Base-by-base conservation (phyloP, 92 coral and sea anemone genomes). In the Hydrozoanthus gracilis region DNA sequence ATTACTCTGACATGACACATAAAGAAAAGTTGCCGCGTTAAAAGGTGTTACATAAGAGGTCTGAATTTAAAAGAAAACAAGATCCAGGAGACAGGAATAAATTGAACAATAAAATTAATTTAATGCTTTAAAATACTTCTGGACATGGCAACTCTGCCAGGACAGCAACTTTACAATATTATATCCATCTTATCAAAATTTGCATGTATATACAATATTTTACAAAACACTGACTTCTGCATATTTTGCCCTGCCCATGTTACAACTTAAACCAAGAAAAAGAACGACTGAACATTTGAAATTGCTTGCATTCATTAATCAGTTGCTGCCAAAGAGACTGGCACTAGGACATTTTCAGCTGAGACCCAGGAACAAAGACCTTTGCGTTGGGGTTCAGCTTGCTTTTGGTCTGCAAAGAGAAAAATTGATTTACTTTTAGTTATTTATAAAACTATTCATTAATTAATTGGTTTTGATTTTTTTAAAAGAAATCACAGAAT, bases 311-410 rank as follows among this genome's bases (percentile, higher is more conserved):
- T 80, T 65, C 60, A 76, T 65, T 51, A 65, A 51, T 51, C 58
- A 65, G 85, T 70, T 80, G 74, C 89, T 87, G 82, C 69, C 52
- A 61, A 50, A 49, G 39, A 5, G 50, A 51, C 48, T 14, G 54
- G 74, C 79, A 88, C 82, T 93, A 96, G 13, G 98, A 91, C 47
- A 95, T 83, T 73, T 92, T 90, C 84, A 92, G 83, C 8, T 45
- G 61, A 12, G 83, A 82, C 46, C 86, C 86, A 3, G 99, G 99
- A 14, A 96, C 93, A 86, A 96, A 96, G 82, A 94, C 99, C 68
- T 95, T 95, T 10, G 99, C 99, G 91, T 96, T 96, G 35, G 99
- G 99, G 69, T 96, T 96, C n/a, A 96, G 92, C 83, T 92, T 96
- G 92, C 99, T 96, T 76, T 89, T 87, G 73, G 84, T 76, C 98